phyloP scores from a whole-genome alignment of 23 tunicate genomes.

The Ciona savignyi region DNA sequence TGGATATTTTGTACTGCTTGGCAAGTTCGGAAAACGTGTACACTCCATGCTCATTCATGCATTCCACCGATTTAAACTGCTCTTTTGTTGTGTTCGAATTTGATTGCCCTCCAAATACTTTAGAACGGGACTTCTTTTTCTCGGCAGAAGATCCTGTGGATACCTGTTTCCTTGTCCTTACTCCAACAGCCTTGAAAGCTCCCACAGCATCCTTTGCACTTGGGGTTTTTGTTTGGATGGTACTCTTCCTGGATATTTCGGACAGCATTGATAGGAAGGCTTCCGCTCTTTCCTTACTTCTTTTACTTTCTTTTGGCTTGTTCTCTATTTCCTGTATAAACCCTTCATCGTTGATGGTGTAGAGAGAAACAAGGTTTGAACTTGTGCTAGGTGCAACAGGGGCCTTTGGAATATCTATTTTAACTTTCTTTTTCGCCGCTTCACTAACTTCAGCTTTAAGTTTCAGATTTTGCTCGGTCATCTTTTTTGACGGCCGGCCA shows the following conservation, averaged over 20 bases:
- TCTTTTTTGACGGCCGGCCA: constrained; percentile 91
- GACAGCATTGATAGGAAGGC: constrained; percentile 58
- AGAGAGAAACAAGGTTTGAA: constrained; percentile 65
- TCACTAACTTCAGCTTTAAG: constrained; percentile 19
- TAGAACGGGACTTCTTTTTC: constrained; percentile 41
- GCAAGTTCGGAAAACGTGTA: constrained; percentile 81
- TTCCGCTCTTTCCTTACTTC: constrained; percentile 82
- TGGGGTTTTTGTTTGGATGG: constrained; percentile 53
- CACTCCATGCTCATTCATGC: constrained; percentile 35
- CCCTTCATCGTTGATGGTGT: constrained; percentile 80
- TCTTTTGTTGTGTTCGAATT: background rate
- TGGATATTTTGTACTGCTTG: constrained; percentile 78
- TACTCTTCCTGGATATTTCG: constrained; percentile 45
- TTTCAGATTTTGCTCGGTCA: constrained; percentile 67
- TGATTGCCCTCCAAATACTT: constrained; percentile 46
- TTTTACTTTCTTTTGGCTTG: constrained; percentile 65
- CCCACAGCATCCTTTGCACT: constrained; percentile 62
- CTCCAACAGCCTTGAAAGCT: constrained; percentile 46
- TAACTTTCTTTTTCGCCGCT: background rate
- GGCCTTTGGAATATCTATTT: constrained; percentile 1
- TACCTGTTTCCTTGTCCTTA: constrained; percentile 41
- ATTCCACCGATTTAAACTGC: background rate
- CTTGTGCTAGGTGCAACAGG: constrained; percentile 1
- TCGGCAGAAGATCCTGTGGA: constrained; percentile 6
- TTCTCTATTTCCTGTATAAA: constrained; percentile 39